Percentiles rank a stretch among this genome's conserved stretches.
Evolutionary conservation across 2,113 vertebrate species (phyloP).

Genomic region (Callionymus lyra): DNA sequence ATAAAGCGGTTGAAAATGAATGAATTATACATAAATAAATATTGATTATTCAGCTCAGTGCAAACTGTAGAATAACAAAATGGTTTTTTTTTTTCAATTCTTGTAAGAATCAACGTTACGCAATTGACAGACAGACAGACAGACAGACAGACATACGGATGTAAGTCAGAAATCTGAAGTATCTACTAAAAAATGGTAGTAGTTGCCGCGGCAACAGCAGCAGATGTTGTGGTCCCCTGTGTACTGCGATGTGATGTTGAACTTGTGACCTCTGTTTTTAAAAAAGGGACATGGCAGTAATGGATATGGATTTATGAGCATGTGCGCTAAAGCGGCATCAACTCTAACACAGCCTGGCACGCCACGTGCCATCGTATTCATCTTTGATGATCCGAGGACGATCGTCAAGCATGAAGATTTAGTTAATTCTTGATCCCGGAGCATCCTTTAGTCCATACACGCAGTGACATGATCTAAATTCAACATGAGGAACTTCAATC

Average conservation of each 20-base stretch:
- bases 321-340: slow-evolving; percentile 14
- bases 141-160: too few relatives aligned
- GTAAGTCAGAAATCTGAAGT: too few relatives aligned
- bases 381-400: slow-evolving; percentile 39
- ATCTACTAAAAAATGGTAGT: slow-evolving; percentile 1
- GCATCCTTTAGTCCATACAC: slow-evolving; percentile 1
- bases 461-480: slow-evolving; percentile 5
- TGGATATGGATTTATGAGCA: slow-evolving; percentile 51
- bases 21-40: too few relatives aligned
- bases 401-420: slow-evolving; percentile 17
- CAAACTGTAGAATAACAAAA: too few relatives aligned
- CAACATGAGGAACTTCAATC: too few relatives aligned
- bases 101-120: too few relatives aligned
- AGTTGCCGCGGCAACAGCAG: slow-evolving; percentile 57
- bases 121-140: too few relatives aligned
- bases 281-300: slow-evolving; percentile 35
- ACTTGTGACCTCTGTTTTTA: slow-evolving; percentile 49
- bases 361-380: slow-evolving; percentile 44
- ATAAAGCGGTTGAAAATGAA: too few relatives aligned
- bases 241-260: slow-evolving; percentile 50
- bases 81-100: not conserved
- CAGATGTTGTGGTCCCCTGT: slow-evolving; percentile 44
- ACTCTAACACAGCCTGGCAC: slow-evolving; percentile 32
- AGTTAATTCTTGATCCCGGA: slow-evolving; percentile 4
- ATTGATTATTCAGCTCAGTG: too few relatives aligned